These are phyloP conservation scores for Lithobates pipiens DNA, from an alignment of 2,797 vertebrate genomes.

Conservation along the genomic window DNA sequence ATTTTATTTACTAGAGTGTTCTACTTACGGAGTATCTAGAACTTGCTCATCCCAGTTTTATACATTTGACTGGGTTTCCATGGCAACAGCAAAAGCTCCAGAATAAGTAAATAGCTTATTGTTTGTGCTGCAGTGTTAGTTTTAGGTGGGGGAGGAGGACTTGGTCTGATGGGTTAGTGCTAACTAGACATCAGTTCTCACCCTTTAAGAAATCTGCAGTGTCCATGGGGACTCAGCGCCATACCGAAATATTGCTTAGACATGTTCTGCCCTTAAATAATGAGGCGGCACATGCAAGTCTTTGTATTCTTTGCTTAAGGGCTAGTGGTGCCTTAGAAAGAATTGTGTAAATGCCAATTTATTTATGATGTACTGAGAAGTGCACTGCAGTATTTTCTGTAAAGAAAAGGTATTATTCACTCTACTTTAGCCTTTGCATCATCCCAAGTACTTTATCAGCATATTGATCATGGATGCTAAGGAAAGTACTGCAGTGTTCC, in stretches of 20 bases:
- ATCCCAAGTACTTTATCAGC: background rate
- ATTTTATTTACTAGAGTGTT: constrained; percentile 27
- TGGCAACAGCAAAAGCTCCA: constrained; percentile 66
- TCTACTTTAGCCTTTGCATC: background rate
- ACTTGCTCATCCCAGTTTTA: constrained; percentile 61
- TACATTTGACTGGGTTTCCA: constrained; percentile 67
- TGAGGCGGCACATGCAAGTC: background rate
- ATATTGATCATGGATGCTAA: background rate
- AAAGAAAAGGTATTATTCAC: background rate
- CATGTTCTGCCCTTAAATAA: constrained; percentile 1
- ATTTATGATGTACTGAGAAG: background rate
- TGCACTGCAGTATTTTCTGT: background rate
- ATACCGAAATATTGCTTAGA: background rate
- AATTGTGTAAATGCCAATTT: constrained; percentile 11
- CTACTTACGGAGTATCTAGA: constrained; percentile 62
- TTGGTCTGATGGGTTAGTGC: constrained; percentile 27
- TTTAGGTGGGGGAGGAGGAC: constrained; percentile 46
- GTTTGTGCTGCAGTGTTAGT: constrained; percentile 27
- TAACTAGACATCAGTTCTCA: constrained; percentile 25
- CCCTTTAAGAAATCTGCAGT: constrained; percentile 34
- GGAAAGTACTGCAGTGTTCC: background rate
- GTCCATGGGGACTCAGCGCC: constrained; percentile 25
- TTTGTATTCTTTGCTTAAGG: background rate
- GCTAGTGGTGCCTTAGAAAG: background rate
- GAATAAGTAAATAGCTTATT: constrained; percentile 66